These are phyloP conservation scores for Dynastes grantii DNA, from an alignment of 2,888 invertebrate species.

Conservation along the genomic window DNA sequence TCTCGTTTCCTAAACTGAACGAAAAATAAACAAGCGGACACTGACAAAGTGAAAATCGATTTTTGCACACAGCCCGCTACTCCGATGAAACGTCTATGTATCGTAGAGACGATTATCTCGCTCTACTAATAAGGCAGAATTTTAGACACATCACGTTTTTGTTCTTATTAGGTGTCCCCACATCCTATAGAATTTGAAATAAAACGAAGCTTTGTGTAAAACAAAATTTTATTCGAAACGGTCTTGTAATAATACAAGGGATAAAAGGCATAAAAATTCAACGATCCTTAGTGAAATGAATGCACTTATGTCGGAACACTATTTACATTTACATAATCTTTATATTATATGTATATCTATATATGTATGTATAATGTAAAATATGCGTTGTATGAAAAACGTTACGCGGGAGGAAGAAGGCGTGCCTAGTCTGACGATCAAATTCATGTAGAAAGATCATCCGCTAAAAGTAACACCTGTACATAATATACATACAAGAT, in stretches of 20 bases:
- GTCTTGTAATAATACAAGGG: slow-evolving; percentile 9
- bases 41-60: too few species aligned
- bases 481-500: slow-evolving; percentile 48
- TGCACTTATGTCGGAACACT: neutral
- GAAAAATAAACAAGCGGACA: too few species aligned
- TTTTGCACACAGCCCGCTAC: too few species aligned
- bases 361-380: slow-evolving; percentile 7
- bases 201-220: slow-evolving; percentile 5
- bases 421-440: neutral
- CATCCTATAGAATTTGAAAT: neutral
- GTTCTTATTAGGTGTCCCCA: too few species aligned
- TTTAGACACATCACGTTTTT: too few species aligned
- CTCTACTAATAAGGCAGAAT: too few species aligned
- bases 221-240: slow-evolving; percentile 30
- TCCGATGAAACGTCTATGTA: too few species aligned
- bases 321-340: neutral
- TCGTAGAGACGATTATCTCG: too few species aligned
- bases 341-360: neutral
- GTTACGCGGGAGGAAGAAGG: neutral
- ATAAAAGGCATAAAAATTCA: neutral
- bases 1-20: too few species aligned
- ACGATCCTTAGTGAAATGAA: neutral
- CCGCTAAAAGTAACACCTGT: slow-evolving; percentile 47
- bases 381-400: neutral
- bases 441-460: neutral